Evolutionary conservation across 1,140 invertebrate genomes (phyloP).

Genomic region (Meloidogyne floridensis): DNA sequence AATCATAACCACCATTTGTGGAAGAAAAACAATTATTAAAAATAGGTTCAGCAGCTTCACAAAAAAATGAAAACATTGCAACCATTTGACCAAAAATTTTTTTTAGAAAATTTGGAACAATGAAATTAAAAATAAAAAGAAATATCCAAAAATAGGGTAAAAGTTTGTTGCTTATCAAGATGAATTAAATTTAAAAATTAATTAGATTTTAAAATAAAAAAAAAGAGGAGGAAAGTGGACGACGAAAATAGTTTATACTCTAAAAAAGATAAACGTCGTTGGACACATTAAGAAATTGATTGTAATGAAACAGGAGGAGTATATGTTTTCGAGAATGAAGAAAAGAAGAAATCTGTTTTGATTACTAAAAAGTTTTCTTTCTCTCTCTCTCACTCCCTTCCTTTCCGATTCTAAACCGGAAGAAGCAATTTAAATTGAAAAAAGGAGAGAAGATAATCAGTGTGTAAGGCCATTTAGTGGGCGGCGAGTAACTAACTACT

Average conservation of each 20-base stretch:
- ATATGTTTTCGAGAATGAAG: background rate
- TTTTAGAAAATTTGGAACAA: background rate
- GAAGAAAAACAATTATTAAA: conserved; percentile 36
- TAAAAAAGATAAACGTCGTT: background rate
- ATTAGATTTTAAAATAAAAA: background rate
- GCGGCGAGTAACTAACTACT: background rate
- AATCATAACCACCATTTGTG: conserved; percentile 31
- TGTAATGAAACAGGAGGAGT: background rate
- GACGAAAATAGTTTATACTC: background rate
- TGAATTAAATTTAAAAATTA: conserved; percentile 5
- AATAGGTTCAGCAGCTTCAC: conserved; percentile 34
- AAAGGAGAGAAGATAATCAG: background rate
- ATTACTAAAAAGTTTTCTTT: background rate
- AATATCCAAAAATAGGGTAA: background rate
- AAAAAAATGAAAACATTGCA: conserved; percentile 42
- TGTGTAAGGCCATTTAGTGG: conserved; percentile 3
- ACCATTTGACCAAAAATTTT: conserved; percentile 28
- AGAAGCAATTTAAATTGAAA: background rate
- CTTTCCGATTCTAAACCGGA: background rate
- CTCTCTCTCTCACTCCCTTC: background rate
- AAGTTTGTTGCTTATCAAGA: background rate
- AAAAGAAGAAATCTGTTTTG: background rate
- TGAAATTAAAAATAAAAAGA: background rate
- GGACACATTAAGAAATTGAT: conserved; percentile 1
- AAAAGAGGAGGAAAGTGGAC: background rate